These are phyloP conservation scores for Linurgus olivaceus DNA, from an alignment of 2,797 vertebrate genomes.

Conservation along the genomic window DNA sequence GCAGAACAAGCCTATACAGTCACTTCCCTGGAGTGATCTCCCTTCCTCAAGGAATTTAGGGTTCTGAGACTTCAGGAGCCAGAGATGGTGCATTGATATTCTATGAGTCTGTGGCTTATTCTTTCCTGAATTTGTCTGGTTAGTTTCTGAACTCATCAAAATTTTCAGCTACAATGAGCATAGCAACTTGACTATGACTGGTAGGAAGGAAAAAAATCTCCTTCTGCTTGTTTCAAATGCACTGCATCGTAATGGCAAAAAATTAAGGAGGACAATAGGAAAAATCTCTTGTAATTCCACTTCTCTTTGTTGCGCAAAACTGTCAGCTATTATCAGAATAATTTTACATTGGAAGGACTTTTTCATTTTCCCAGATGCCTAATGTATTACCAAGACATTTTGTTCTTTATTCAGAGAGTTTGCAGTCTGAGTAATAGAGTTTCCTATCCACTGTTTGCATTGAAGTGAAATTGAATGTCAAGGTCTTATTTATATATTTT, in stretches of 20 bases:
- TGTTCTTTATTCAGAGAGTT: neutral
- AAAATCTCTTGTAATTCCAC: neutral
- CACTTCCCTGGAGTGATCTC: neutral
- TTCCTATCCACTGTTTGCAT: neutral
- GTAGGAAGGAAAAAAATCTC: neutral
- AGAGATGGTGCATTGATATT: neutral
- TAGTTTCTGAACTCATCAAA: neutral
- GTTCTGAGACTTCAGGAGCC: neutral
- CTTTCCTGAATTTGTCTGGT: neutral
- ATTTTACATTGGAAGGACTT: neutral
- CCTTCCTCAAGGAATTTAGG: neutral
- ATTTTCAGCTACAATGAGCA: neutral
- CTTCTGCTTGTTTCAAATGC: neutral
- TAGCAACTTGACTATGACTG: neutral
- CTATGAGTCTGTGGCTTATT: neutral
- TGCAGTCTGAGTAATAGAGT: neutral
- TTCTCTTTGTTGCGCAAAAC: neutral
- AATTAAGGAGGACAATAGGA: neutral
- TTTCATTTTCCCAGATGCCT: neutral
- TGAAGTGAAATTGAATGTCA: constrained; percentile 28
- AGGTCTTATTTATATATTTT: constrained; percentile 42
- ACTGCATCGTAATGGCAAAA: neutral
- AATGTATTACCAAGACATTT: neutral
- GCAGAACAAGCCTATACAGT: neutral
- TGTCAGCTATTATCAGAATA: neutral